Evolutionary conservation across 2,797 vertebrate species (phyloP).

Genomic region (Neosilurus hyrtlii): DNA sequence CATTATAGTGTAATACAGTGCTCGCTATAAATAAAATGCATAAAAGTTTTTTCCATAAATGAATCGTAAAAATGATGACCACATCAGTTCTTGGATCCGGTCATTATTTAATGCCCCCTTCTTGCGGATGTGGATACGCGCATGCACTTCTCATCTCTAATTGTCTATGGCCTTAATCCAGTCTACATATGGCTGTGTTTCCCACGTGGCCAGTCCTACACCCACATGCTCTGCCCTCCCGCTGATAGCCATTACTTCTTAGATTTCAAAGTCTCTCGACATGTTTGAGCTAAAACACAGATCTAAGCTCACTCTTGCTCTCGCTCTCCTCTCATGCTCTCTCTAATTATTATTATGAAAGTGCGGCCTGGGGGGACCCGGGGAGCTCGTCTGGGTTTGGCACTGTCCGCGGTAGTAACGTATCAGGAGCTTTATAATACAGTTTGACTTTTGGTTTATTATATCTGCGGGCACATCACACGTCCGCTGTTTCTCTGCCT

Average conservation of each 20-base stretch:
- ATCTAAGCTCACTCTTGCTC: constrained; percentile 56
- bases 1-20: background rate
- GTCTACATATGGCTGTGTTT: constrained; percentile 45
- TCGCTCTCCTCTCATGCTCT: constrained; percentile 51
- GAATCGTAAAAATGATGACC: background rate
- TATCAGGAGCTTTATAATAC: constrained; percentile 61
- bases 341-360: constrained; percentile 74
- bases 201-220: constrained; percentile 32
- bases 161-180: constrained; percentile 47
- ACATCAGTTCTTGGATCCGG: background rate
- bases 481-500: constrained; percentile 57
- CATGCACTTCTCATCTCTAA: constrained; percentile 42
- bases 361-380: constrained; percentile 55
- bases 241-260: constrained; percentile 70
- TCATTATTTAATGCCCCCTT: background rate
- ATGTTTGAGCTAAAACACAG: constrained; percentile 67
- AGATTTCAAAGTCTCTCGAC: constrained; percentile 64
- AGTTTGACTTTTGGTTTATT: constrained; percentile 70
- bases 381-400: constrained; percentile 64
- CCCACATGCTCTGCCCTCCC: constrained; percentile 48
- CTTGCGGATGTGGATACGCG: constrained; percentile 18
- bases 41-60: background rate
- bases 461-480: constrained; percentile 67
- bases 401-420: constrained; percentile 57
- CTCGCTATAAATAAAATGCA: background rate